Conservation (phyloP, 2,113 vertebrate species). For the Telmatochromis sp. region DNA sequence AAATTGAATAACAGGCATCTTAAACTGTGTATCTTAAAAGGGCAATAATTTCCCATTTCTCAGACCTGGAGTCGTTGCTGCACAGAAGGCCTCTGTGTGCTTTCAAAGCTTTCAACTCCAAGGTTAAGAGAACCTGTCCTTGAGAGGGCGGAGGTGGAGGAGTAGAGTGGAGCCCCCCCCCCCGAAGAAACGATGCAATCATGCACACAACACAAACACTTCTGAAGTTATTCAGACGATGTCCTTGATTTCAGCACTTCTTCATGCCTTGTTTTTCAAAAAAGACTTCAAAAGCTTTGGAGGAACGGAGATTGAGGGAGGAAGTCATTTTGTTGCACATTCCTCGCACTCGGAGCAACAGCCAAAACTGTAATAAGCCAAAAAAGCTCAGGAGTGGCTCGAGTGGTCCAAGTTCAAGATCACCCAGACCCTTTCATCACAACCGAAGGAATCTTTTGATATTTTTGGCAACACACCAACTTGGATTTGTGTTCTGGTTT, state of each 20-base stretch:
- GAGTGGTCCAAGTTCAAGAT: background rate
- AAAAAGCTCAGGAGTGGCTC: background rate
- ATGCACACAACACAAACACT: conserved; percentile 44
- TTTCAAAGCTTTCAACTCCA: conserved; percentile 40
- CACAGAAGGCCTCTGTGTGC: conserved; percentile 13
- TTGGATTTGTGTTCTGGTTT: background rate
- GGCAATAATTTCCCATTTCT: background rate
- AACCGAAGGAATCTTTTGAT: background rate
- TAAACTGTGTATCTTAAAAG: background rate
- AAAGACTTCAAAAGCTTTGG: conserved; percentile 56
- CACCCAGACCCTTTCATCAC: background rate
- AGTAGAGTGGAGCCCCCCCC: conserved; percentile 1
- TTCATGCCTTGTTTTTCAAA: conserved; percentile 53
- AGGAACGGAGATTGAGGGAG: conserved; percentile 50
- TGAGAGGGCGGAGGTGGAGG: conserved; percentile 31
- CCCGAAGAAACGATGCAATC: conserved; percentile 40
- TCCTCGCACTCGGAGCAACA: conserved; percentile 19
- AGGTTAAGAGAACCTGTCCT: conserved; percentile 57
- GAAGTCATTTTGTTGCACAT: conserved; percentile 62
- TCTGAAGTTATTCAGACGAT: conserved; percentile 48
- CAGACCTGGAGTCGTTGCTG: background rate
- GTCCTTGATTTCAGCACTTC: conserved; percentile 65
- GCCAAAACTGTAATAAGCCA: conserved; percentile 33
- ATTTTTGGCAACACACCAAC: background rate
- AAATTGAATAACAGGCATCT: background rate